Percentiles rank a stretch among this genome's conserved stretches.
Evolutionary conservation across 2,888 invertebrate genomes (phyloP).

Genomic region (Drosophila borealis): DNA sequence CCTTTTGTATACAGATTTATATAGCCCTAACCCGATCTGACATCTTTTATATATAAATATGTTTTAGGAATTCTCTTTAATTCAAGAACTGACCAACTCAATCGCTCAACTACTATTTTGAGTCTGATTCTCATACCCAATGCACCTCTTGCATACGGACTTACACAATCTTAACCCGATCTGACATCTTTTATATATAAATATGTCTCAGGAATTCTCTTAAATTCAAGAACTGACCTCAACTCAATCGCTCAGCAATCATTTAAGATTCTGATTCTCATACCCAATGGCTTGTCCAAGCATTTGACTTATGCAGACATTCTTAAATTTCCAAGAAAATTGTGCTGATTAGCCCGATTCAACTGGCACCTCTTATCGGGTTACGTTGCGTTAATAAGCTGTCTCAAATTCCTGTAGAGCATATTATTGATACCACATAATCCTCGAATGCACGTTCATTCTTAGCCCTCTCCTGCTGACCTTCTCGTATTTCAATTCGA

Average conservation of each 20-base stretch:
- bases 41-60: neutral
- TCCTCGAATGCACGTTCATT: slow-evolving; percentile 5
- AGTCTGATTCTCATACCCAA: neutral
- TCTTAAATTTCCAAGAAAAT: slow-evolving; percentile 36
- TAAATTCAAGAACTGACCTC: neutral
- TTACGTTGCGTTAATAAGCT: slow-evolving; percentile 38
- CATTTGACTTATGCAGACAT: neutral
- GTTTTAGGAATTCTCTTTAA: neutral
- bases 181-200: neutral
- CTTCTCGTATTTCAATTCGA: slow-evolving; percentile 69
- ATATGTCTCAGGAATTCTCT: neutral
- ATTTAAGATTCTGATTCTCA: too few relatives aligned
- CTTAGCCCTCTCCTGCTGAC: slow-evolving; percentile 6
- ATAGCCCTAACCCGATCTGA: neutral
- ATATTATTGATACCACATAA: slow-evolving; percentile 54
- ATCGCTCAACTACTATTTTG: neutral
- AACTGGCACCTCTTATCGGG: slow-evolving; percentile 28
- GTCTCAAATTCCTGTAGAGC: slow-evolving; percentile 41
- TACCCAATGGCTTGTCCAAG: too few relatives aligned
- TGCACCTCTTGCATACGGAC: neutral
- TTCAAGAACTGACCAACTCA: slow-evolving; percentile 17
- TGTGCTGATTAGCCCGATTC: slow-evolving; percentile 16
- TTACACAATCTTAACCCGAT: neutral
- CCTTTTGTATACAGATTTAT: neutral
- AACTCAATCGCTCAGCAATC: neutral